Base-by-base conservation (phyloP, 2,888 invertebrate genomes). In the Hesperia comma region DNA sequence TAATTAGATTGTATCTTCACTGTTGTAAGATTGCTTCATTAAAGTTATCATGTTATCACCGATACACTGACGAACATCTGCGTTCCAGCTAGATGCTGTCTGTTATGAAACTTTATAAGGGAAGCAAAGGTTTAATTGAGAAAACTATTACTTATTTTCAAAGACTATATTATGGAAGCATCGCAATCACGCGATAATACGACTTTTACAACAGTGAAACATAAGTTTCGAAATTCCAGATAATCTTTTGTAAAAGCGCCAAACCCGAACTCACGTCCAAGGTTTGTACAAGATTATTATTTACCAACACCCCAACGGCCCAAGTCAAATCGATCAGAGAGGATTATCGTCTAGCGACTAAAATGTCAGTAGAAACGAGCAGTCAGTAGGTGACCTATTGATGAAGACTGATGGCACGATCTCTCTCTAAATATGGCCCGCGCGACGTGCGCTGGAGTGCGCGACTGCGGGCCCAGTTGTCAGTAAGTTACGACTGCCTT, bases 351-450 rank as follows among this genome's bases (percentile, higher is more conserved):
- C 33, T 37, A 41, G 46, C 15, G 53, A 58, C 51, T 26, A 49
- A 58, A 26, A 57, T 58, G 60, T 60, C 46, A 54, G 15, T 54
- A 46, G 53, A 58, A 41, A 55, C 58, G 41, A 21, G 60, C 41
- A 53, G 66, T 61, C 66, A 66, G 66, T 66, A 61, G 66, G 60
- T 66, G 60, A 66, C 66, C 66, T 60, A 64, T 60, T 33, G 64
- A 58, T 51, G 19, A 33, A 53, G 53, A 64, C 33, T 61, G 54
- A 61, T 55, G 53, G 54, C 43, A 43, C 60, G 66, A 66, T 66
- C 60, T 66, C 66, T 60, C 66, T 66, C 66, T 66, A 53, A 53
- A 66, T 66, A 66, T 19, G 66, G 66, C 19, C 12, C 21, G 58
- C 26, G 54, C 58, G 66, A 64, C 64, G 41, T 55, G 49, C 49